Evolutionary conservation across 2,888 invertebrate genomes (phyloP), one percentile per base, ranked within the genome.

Genomic region (Ormyrus rosae): DNA sequence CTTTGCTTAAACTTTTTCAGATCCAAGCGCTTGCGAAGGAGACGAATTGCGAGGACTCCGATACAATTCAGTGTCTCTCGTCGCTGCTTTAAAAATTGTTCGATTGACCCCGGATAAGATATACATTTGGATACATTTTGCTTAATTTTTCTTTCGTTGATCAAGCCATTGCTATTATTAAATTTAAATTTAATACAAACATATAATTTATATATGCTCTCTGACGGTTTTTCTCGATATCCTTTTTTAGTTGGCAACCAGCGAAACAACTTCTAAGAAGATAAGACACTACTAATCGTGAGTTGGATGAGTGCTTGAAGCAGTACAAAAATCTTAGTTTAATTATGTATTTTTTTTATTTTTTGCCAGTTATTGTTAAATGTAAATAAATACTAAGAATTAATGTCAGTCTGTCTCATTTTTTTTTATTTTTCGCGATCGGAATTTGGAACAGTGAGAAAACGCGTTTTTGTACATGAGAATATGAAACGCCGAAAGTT

Each of bases 301-400:
- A 72, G 45, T 78, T 5, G 50, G 50, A 73, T 46, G 55, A 60
- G 72, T 80, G 61, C 55, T 77, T 51, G 11, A 81, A 77, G 69
- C 75, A 60, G 76, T 80, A 76, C 61, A 78, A 78, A 78, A 69
- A 56, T 78, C 73, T 77, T 69, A 50, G 56, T 34, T 34, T 34
- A 34, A 34, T 65, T 58, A 10, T 48, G 10, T 69, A 67, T 64
- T 63, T 69, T 58, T 67, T 56, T 56, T 64, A 58, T 70, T 72
- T 78, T 51, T 65, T 55, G 13, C 55, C n/a, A 46, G 10, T 79
- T 79, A 74, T 65, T 10, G 48, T 78, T 78, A 65, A 77, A 73
- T 70, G 70, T 73, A 77, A 82, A 81, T 81, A 72, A 80, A 81
- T 81, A 78, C 74, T 83, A 78, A 70, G 51, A 79, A 78, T 79